Conservation (phyloP, 2,113 vertebrate genomes). For the Pygoscelis antarcticus region DNA sequence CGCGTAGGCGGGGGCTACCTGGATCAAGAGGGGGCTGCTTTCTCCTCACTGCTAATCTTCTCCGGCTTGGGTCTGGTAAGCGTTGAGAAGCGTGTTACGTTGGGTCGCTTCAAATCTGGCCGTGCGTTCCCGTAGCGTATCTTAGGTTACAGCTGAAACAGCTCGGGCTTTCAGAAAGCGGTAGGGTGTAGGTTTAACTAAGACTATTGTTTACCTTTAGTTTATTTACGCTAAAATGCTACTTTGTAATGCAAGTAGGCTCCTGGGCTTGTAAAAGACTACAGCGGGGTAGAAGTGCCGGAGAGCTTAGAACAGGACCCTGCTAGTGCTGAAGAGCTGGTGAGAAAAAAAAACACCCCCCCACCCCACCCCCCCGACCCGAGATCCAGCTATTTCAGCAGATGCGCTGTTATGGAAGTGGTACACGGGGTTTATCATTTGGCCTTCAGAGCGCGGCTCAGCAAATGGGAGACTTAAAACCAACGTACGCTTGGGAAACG, state of each 20-base stretch:
- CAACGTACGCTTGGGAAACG: fast-evolving
- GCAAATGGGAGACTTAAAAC: background rate
- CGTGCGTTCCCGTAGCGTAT: background rate
- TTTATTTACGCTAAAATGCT: background rate
- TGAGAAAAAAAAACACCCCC: background rate
- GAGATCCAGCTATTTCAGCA: background rate
- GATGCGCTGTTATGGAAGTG: background rate
- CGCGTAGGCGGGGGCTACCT: background rate
- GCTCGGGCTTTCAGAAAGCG: background rate
- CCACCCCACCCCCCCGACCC: fast-evolving
- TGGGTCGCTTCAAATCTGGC: background rate
- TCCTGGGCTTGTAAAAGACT: background rate
- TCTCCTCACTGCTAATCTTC: fast-evolving
- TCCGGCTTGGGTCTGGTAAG: background rate
- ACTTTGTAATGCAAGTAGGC: background rate
- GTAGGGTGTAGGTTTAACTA: background rate
- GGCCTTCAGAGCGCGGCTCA: background rate
- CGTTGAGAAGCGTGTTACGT: fast-evolving
- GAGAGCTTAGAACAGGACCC: background rate
- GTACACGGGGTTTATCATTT: background rate
- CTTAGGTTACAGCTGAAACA: background rate
- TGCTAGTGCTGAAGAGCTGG: background rate
- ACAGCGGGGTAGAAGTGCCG: background rate
- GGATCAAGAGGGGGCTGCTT: background rate
- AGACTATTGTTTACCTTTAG: background rate